phyloP scores from a whole-genome alignment of 2,113 vertebrate genomes.

The Zosterops lateralis region DNA sequence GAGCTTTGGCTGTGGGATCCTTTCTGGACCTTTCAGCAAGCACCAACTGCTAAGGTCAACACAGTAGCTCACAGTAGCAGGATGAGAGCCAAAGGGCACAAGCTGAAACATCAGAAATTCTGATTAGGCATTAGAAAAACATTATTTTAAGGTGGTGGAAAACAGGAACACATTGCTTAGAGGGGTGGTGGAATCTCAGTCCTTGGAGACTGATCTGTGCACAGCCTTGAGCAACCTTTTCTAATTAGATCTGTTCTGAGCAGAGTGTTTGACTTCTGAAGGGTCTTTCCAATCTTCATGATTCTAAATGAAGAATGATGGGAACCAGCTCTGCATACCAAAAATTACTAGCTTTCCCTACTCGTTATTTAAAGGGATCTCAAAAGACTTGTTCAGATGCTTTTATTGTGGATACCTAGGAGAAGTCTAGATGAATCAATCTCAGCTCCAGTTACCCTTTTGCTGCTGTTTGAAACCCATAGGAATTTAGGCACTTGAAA shows the following conservation, averaged over 20 bases:
- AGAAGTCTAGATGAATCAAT: not conserved
- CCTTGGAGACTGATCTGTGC: not conserved
- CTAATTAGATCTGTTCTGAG: not conserved
- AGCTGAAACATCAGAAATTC: not conserved
- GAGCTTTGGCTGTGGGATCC: not conserved
- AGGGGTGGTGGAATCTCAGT: not conserved
- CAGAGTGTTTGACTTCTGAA: not conserved
- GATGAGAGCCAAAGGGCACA: not conserved
- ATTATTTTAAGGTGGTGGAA: not conserved
- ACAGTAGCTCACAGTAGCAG: no score
- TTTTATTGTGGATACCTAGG: not conserved
- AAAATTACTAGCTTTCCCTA: not conserved
- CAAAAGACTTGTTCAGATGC: not conserved
- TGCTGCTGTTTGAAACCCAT: not conserved
- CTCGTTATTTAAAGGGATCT: not conserved
- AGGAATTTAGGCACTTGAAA: not conserved
- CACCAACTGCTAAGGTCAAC: not conserved
- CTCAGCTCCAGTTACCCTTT: not conserved
- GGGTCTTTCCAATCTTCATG: not conserved
- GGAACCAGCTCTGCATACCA: not conserved
- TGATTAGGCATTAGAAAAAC: not conserved
- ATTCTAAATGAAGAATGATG: not conserved
- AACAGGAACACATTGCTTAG: not conserved
- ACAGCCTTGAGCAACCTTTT: not conserved
- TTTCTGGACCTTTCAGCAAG: not conserved